Base-by-base conservation (phyloP, 2,797 vertebrate genomes). In the Megalops cyprinoides region DNA sequence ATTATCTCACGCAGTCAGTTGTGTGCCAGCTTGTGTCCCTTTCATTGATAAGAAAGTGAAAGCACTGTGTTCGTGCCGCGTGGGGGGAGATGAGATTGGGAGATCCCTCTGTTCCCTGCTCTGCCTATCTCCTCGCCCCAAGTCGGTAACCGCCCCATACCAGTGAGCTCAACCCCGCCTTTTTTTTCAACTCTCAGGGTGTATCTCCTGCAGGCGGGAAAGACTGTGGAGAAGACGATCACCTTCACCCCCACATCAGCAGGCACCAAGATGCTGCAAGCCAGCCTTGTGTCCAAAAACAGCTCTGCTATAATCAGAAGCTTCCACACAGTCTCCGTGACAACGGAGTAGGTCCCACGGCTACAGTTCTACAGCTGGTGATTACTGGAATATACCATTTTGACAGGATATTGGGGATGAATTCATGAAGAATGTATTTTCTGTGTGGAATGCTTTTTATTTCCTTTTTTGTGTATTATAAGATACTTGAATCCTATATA, bases 181-280 rank as follows among this genome's bases (percentile, higher is more conserved):
- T 65, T 56, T 76, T 65, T n/a, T n/a, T 39, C 48, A n/a, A 44
- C 62, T 69, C 4, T 3, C 82, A 92, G 90, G 23, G 7, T 81
- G 78, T 1, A 5, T 67, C 25, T 87, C 12, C 79, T 91, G 77
- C 83, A 85, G 74, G 85, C 85, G 20, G 81, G 78, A 0, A 7
- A 86, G 79, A 86, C 65, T 76, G 89, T 91, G 9, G 81, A 86
- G 81, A 90, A 82, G 81, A 85, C 31, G 4, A 84, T 92, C 58
- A 87, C 89, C 78, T 89, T 93, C 83, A 83, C 15, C 81, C 89
- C 90, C 46, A 56, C 85, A 44, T 84, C 87, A 9, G 77, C 84
- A 14, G 92, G 91, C 49, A 91, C 89, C 12, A 93, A 92, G 79
- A 10, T 91, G 34, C 85, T 92, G 44, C 84, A 82, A 80, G 86